Conservation (phyloP, 2,888 invertebrate genomes). For the Hydraecia micacea region DNA sequence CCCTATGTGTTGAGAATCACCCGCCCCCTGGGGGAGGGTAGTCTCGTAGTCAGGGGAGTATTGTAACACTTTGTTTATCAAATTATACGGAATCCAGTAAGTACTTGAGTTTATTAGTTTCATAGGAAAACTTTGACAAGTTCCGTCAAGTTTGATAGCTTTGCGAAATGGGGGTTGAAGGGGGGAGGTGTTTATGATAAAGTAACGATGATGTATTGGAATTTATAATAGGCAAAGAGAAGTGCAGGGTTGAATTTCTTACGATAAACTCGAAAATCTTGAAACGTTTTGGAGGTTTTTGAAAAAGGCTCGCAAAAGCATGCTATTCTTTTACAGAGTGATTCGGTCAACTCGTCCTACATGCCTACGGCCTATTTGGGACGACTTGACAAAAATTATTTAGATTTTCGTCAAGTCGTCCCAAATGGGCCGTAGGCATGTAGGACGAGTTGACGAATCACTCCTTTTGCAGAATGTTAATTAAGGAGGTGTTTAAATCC, state of each 20-base stretch:
- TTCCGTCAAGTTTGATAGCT: not conserved
- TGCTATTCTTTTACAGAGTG: not conserved
- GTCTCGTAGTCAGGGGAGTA: constrained; percentile 18
- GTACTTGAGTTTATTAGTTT: constrained; percentile 39
- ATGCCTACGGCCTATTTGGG: too few species aligned
- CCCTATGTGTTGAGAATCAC: constrained; percentile 59
- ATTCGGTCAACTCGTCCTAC: too few species aligned
- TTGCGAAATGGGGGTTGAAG: not conserved
- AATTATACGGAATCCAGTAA: constrained; percentile 39
- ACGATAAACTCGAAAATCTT: not conserved
- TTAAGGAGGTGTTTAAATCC: too few species aligned
- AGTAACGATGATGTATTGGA: constrained; percentile 26
- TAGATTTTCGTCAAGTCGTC: too few species aligned
- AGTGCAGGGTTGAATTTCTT: constrained; percentile 14
- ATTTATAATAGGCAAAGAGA: constrained; percentile 12
- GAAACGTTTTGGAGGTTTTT: not conserved
- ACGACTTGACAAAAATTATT: too few species aligned
- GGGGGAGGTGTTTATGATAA: constrained; percentile 5
- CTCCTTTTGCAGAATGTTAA: not conserved
- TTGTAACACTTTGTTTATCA: constrained; percentile 35
- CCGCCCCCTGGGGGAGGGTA: constrained; percentile 51
- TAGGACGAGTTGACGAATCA: too few species aligned
- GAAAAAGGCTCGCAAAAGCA: not conserved
- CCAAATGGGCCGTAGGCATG: too few species aligned
- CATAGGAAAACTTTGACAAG: constrained; percentile 33